Evolutionary conservation across 2,888 invertebrate genomes (phyloP).

Genomic region (Drosophila borealis): DNA sequence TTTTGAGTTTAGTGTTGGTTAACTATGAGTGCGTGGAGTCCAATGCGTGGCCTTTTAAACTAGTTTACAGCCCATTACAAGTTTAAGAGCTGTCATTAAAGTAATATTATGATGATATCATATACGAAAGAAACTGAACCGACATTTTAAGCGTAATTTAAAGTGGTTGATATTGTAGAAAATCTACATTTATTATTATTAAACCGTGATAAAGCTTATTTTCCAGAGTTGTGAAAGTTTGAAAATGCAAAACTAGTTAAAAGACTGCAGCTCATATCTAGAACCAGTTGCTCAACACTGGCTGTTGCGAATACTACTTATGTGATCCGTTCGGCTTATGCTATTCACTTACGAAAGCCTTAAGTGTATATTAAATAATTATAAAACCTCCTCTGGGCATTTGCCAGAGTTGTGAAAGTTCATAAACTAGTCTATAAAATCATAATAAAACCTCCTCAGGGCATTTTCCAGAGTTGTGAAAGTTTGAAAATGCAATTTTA

Average conservation of each 20-base stretch:
- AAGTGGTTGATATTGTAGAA: not conserved
- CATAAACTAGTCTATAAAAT: too few relatives aligned
- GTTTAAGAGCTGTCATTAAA: constrained; percentile 12
- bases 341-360: too few relatives aligned
- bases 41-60: constrained; percentile 1
- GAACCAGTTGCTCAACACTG: constrained; percentile 17
- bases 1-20: not conserved
- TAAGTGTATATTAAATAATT: too few relatives aligned
- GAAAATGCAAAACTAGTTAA: constrained; percentile 14
- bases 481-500: not conserved
- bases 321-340: too few relatives aligned
- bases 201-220: not conserved
- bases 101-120: constrained; percentile 13
- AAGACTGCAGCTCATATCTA: not conserved
- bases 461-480: too few relatives aligned
- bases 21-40: not conserved
- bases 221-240: too few relatives aligned
- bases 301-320: not conserved
- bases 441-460: too few relatives aligned
- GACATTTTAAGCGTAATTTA: not conserved
- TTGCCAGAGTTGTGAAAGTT: not conserved
- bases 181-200: not conserved
- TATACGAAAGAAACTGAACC: not conserved
- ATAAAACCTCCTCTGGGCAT: not conserved
- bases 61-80: constrained; percentile 18